Evolutionary conservation across 37 sponge, comb jelly and placozoan species (phyloP), one percentile per base, ranked within the genome.

Genomic region (Oscarella lobularis): DNA sequence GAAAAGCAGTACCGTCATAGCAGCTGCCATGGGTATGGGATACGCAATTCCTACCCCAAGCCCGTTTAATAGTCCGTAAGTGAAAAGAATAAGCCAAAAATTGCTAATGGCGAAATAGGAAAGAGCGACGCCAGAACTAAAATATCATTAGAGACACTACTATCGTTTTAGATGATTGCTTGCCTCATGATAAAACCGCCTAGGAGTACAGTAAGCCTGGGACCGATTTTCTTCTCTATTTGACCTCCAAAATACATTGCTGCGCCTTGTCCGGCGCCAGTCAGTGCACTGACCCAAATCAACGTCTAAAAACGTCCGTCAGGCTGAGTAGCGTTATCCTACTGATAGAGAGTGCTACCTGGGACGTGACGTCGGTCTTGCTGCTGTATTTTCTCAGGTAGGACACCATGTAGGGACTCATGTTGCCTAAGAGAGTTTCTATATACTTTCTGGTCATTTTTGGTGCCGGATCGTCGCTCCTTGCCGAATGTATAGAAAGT

Each of bases 11-110:
- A 80, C 81, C 74, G 34, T 80, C 74, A 80, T 90, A 3, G 87
- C 91, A 48, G 80, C 83, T 33, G 82, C 66, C 54, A 95, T 67
- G 0, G 91, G 84, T 1, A 82, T 83, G 9, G 86, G 78, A 68
- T 90, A 95, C 0, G 89, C 91, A 0, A 95, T 40, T 0, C 96
- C 96, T 0, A 80, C 74, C 2, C 91, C 91, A 0, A 88, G 29
- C 6, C 91, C 96, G 75, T 86, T 83, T 74, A 95, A n/a, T 0
- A 95, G 0, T 0, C 96, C 96, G 37, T 95, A 95, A 0, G 90
- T 90, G 20, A 88, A 30, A 5, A 88, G 30, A 20, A 90, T 67
- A 72, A 76, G 37, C 68, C 4, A 67, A 78, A 85, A 54, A 41
- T 40, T 33, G 67, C 68, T 5, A 0, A 27, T 27, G 31, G 55